Percentiles rank a stretch among this genome's conserved stretches.
phyloP scores from a whole-genome alignment of 2,888 invertebrate species.

The Allygus modestus region DNA sequence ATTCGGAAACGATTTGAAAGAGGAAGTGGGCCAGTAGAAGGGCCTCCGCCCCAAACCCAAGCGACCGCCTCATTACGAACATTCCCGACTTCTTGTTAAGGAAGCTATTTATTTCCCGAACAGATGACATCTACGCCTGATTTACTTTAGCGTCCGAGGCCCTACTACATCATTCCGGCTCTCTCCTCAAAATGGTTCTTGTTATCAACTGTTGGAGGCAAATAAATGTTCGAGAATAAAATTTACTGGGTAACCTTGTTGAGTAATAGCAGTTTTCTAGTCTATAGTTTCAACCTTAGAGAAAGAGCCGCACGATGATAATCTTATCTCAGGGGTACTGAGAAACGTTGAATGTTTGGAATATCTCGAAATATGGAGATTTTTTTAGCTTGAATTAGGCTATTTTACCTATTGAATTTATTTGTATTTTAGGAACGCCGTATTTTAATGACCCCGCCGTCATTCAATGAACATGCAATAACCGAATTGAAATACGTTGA shows the following conservation, averaged over 20 bases:
- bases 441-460: too few relatives aligned
- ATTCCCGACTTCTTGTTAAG: slow-evolving; percentile 49
- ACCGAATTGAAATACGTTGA: too few relatives aligned
- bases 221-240: slow-evolving; percentile 6
- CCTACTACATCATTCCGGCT: slow-evolving; percentile 16
- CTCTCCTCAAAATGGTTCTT: background rate
- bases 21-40: slow-evolving; percentile 10
- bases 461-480: too few relatives aligned
- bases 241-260: background rate
- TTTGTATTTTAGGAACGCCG: too few relatives aligned
- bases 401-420: too few relatives aligned
- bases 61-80: slow-evolving; percentile 13
- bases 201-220: slow-evolving; percentile 16
- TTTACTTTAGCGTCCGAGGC: slow-evolving; percentile 16
- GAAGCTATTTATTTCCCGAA: slow-evolving; percentile 48
- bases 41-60: background rate
- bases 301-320: too few relatives aligned
- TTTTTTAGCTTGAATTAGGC: too few relatives aligned
- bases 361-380: too few relatives aligned
- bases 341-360: too few relatives aligned
- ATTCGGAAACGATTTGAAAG: background rate
- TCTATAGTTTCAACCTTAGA: too few relatives aligned
- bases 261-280: background rate
- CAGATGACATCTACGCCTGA: slow-evolving; percentile 45
- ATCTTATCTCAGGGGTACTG: too few relatives aligned